Percentiles rank a stretch among this genome's conserved stretches.
These are phyloP conservation scores for Hydrotaea diabolus DNA, from an alignment of 2,888 invertebrate species.

Conservation along the genomic window DNA sequence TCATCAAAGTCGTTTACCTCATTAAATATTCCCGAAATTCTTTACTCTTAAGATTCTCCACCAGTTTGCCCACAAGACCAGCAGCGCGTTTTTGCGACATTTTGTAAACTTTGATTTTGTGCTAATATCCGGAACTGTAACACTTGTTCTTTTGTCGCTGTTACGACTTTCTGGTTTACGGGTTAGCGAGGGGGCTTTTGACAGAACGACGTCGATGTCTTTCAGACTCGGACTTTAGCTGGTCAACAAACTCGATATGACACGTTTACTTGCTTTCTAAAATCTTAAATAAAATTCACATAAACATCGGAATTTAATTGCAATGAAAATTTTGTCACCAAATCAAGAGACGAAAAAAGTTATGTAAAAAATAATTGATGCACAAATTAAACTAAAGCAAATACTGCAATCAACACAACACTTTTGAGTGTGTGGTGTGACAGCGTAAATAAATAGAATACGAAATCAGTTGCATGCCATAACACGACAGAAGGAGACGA, in stretches of 20 bases:
- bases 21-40: slow-evolving; percentile 92
- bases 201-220: no score
- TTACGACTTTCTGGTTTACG: background rate
- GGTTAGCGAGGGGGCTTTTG: no score
- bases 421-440: slow-evolving; percentile 1
- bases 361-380: slow-evolving; percentile 25
- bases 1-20: slow-evolving; percentile 88
- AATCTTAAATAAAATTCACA: slow-evolving; percentile 3
- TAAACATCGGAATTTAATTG: background rate
- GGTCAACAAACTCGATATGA: background rate
- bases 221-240: no score
- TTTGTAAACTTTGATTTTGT: slow-evolving; percentile 16
- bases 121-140: background rate
- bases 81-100: slow-evolving; percentile 62
- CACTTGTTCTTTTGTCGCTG: background rate
- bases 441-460: slow-evolving; percentile 21
- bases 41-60: slow-evolving; percentile 87
- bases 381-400: slow-evolving; percentile 15
- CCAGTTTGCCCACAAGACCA: slow-evolving; percentile 79
- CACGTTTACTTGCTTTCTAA: background rate
- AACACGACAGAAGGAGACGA: background rate
- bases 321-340: background rate
- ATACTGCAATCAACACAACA: background rate
- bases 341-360: slow-evolving; percentile 3
- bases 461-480: background rate